Base-by-base conservation (phyloP, 2,797 vertebrate species). In the Macropus fuliginosus region DNA sequence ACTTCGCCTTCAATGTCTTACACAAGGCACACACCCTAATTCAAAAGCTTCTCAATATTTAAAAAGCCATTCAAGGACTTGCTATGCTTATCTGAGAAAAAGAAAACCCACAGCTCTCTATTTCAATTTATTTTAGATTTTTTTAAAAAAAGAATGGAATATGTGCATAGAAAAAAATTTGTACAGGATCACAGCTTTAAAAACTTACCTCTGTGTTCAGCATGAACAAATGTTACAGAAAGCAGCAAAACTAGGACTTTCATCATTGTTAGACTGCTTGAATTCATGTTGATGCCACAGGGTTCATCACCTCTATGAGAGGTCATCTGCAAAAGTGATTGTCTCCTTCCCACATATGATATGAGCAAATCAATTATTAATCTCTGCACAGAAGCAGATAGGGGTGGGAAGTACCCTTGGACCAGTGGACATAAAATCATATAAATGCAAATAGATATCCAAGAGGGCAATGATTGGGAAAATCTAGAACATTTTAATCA, bases 141-240 rank as follows among this genome's bases (percentile, higher is more conserved):
- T 97, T 95, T 92, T 4, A 40, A 92, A 94, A 92, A 94, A 11
- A 13, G 10, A 54, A 52, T 8, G 74, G n/a, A 56, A 55, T 91
- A 46, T 91, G 50, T n/a, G 90, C 59, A 0, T 18, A 91, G 11
- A 46, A 90, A 46, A 93, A 27, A 92, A 5, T 54, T 95, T 40
- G 27, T 54, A 89, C 24, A 28, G 29, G 8, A 34, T 27, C 56
- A 54, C 24, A 89, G 27, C 0, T 28, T 1, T 40, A 40, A 81
- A 81, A 92, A 24, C 98, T 98, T 97, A 99, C 98, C 99, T 98
- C 98, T 98, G n/a, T 98, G 98, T 5, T 97, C 24, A 0, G 98
- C 98, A 0, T 2, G 56, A 10, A 66, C 94, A 9, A 92, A 50
- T 0, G 10, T 27, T 0, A 96, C 81, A 95, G 96, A 29, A 91